phyloP scores from a whole-genome alignment of 1,140 invertebrate genomes.

The Zaprionus ornatus region DNA sequence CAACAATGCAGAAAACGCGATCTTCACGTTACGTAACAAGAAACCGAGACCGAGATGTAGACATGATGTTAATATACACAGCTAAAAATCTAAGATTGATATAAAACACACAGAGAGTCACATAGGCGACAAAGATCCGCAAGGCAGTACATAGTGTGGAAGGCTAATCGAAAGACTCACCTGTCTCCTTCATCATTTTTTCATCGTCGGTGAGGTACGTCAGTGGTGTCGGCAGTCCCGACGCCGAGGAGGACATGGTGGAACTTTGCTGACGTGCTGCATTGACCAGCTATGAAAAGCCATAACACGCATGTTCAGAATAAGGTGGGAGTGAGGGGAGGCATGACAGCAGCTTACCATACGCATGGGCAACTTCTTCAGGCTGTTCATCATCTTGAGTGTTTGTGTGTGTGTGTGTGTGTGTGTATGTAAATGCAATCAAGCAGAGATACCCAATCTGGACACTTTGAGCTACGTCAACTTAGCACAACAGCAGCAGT shows the following conservation, averaged over 20 bases:
- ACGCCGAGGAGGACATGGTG: conserved; percentile 66
- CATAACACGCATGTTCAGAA: conserved; percentile 20
- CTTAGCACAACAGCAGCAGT: conserved; percentile 46
- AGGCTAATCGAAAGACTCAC: conserved; percentile 84
- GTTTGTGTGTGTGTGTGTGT: conserved; percentile 24
- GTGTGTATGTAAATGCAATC: conserved; percentile 23
- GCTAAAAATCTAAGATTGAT: conserved; percentile 20
- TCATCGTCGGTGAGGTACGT: conserved; percentile 91
- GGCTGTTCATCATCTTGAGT: conserved; percentile 76
- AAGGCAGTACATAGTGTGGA: neutral
- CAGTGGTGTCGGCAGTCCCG: conserved; percentile 85
- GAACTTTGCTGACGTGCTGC: conserved; percentile 78
- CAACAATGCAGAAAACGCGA: conserved; percentile 23
- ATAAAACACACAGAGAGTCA: neutral
- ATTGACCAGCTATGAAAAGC: conserved; percentile 65
- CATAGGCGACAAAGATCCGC: neutral
- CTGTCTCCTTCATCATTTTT: conserved; percentile 90
- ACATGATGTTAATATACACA: conserved; percentile 14
- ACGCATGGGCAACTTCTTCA: conserved; percentile 79
- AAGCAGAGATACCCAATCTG: conserved; percentile 35
- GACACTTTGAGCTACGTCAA: conserved; percentile 23
- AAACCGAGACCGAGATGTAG: conserved; percentile 7
- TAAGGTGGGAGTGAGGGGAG: conserved; percentile 9
- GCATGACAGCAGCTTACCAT: conserved; percentile 66
- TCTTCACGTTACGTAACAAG: conserved; percentile 48